Evolutionary conservation across 2,113 vertebrate genomes (phyloP).

Genomic region (Felis chaus): DNA sequence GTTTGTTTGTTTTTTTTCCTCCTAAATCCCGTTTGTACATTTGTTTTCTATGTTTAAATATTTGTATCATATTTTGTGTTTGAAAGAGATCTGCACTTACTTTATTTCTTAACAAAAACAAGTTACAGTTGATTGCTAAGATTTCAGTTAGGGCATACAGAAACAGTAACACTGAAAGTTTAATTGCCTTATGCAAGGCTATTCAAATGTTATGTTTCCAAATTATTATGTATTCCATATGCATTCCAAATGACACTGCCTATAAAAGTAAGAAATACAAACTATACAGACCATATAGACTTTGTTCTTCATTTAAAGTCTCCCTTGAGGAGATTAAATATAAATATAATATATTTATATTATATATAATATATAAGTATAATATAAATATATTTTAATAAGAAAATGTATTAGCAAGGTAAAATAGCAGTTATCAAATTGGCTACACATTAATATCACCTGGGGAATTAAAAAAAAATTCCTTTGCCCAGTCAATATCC

Average conservation of each 20-base stretch:
- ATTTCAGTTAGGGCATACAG: neutral
- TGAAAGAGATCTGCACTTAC: neutral
- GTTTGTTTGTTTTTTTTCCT: neutral
- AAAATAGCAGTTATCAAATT: neutral
- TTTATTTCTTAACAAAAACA: neutral
- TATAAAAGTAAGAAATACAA: constrained; percentile 35
- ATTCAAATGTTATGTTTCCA: constrained; percentile 28
- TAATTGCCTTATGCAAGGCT: neutral
- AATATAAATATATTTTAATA: neutral
- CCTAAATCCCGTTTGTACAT: neutral
- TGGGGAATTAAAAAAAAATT: neutral
- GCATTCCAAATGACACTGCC: neutral
- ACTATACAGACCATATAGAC: neutral
- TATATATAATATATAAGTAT: too few species aligned
- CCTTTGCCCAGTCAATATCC: neutral
- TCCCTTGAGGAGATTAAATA: neutral
- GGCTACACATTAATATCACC: neutral
- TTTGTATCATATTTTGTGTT: neutral
- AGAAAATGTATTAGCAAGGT: neutral
- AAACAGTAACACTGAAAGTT: neutral
- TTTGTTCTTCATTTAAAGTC: neutral
- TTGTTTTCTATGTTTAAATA: neutral
- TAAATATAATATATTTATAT: neutral
- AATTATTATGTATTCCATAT: neutral
- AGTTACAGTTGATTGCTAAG: neutral